Percentiles rank a stretch among this genome's conserved stretches.
These are phyloP conservation scores for Drosophila acutilabella DNA, from an alignment of 2,888 invertebrate genomes.

Conservation along the genomic window DNA sequence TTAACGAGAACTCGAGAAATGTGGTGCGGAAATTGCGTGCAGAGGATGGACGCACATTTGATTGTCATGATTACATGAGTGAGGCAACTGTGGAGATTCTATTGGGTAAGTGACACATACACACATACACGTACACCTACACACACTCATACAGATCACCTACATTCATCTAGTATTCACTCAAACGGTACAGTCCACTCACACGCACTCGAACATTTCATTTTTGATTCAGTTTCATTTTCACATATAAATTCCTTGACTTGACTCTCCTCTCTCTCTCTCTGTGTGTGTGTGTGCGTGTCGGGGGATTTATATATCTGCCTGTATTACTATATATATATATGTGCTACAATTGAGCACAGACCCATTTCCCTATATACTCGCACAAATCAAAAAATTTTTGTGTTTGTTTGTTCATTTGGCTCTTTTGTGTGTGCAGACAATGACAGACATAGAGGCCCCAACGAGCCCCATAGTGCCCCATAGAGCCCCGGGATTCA, in stretches of 20 bases:
- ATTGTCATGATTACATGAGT: slow-evolving; percentile 94
- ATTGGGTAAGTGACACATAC: slow-evolving; percentile 87
- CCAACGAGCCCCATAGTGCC: slow-evolving; percentile 1
- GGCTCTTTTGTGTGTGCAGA: slow-evolving; percentile 58
- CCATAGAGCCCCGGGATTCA: slow-evolving; percentile 29
- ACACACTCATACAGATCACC: neutral
- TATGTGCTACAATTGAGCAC: slow-evolving; percentile 62
- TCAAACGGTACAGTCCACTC: slow-evolving; percentile 64
- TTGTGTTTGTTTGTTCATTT: slow-evolving; percentile 56
- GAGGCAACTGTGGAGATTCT: slow-evolving; percentile 94
- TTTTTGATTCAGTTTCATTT: slow-evolving; percentile 40
- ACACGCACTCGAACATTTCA: slow-evolving; percentile 52
- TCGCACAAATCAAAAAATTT: slow-evolving; percentile 70
- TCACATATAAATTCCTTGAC: slow-evolving; percentile 33
- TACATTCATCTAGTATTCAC: slow-evolving; percentile 5
- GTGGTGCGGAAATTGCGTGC: slow-evolving; percentile 90
- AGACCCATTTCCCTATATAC: slow-evolving; percentile 76
- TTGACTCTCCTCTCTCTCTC: slow-evolving; percentile 3
- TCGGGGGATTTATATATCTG: slow-evolving; percentile 3
- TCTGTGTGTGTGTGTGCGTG: slow-evolving; percentile 28
- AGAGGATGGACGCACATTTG: slow-evolving; percentile 89
- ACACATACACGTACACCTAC: neutral
- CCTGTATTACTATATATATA: slow-evolving; percentile 31
- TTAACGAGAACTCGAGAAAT: slow-evolving; percentile 92
- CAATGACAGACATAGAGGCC: slow-evolving; percentile 38